Percentiles rank a stretch among this genome's conserved stretches.
phyloP scores from a whole-genome alignment of 2,888 invertebrate species.

The Oxycera nigricornis region DNA sequence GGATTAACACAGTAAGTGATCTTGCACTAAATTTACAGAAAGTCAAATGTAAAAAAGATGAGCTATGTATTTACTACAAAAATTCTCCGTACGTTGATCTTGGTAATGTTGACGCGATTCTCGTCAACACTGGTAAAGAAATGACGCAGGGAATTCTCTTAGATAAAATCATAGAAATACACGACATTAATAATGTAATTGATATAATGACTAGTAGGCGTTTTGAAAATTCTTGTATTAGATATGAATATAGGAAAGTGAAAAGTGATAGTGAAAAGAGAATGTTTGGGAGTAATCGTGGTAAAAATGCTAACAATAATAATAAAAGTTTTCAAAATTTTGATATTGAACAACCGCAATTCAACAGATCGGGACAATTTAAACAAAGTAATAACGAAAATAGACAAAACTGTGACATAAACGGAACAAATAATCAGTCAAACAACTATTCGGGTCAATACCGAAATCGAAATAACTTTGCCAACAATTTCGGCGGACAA shows the following conservation, averaged over 20 bases:
- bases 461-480: no score
- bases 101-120: slow-evolving; percentile 32
- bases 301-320: background rate
- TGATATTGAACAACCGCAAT: background rate
- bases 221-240: background rate
- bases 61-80: slow-evolving; percentile 40
- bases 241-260: background rate
- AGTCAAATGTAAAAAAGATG: slow-evolving; percentile 29
- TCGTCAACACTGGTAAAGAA: slow-evolving; percentile 39
- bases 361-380: background rate
- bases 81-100: slow-evolving; percentile 34
- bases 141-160: slow-evolving; percentile 37
- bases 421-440: no score
- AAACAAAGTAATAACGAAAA: no score
- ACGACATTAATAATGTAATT: slow-evolving; percentile 29
- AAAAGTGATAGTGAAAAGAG: background rate
- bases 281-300: background rate
- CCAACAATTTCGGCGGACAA: no score
- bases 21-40: background rate
- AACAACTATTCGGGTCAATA: no score
- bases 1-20: background rate
- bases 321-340: background rate
- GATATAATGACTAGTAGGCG: slow-evolving; percentile 17
- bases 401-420: no score
- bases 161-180: slow-evolving; percentile 38